Evolutionary conservation across 2,797 vertebrate species (phyloP), one percentile per base, ranked within the genome.

Genomic region (Hyperoplus lanceolatus): DNA sequence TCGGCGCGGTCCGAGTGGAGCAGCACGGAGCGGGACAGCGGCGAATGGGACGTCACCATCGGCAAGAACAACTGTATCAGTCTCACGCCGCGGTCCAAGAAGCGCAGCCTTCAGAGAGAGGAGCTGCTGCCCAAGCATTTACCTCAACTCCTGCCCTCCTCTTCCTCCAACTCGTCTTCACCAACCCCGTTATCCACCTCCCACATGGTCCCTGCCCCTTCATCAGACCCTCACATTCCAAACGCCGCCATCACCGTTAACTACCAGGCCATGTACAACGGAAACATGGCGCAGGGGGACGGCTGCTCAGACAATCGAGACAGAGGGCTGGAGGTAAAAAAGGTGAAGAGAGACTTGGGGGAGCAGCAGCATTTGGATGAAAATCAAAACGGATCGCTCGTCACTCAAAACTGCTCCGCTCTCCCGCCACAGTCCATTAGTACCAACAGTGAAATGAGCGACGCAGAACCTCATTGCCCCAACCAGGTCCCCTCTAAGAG

Each of bases 71-170:
- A 93, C 90, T 95, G 92, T 77, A 94, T 96, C 78, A 96, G 95
- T 80, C 93, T 96, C 49, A 96, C 96, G 0, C 97, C 96, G 0
- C 96, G 97, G 92, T 97, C 97, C 91, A 98, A 98, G 90, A 98
- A 98, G 77, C 96, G 97, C 83, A 96, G 96, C 77, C 91, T 97
- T 62, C 95, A 97, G 5, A 80, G 93, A 39, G 94, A 95, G 63
- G 93, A 93, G 75, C 84, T 86, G 14, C 73, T 84, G n/a, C 86
- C 92, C 5, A 94, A 92, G 79, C 89, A 93, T 0, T 29, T 90
- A 0, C 94, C 93, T 39, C 77, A 83, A 14, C 91, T 91, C 1
- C 67, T 91, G 56, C 85, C 87, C 1, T 83, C 86, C 10, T 79
- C 88, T 29, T 29, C 29, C 29, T 29, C 29, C 29, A 29, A 29